A percentile compares a stretch with the other conserved stretches of the same genome.
Evolutionary conservation across 2,797 vertebrate genomes (phyloP).

Genomic region (Pangasius sanitwongsei): DNA sequence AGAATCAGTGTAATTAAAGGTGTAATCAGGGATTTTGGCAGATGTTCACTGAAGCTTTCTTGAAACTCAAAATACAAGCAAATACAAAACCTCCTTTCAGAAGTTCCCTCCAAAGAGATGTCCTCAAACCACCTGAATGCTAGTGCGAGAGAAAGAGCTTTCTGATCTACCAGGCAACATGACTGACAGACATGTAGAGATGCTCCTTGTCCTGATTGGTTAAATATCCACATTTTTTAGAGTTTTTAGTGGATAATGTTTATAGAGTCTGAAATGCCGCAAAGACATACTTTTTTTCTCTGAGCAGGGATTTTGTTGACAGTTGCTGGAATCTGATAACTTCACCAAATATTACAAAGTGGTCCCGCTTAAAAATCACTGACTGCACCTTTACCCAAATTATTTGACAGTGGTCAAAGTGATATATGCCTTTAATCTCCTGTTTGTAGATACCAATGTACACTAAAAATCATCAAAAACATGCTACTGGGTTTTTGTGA

Average conservation of each 20-base stretch:
- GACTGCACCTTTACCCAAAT: background rate
- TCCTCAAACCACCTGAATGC: background rate
- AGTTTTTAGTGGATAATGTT: background rate
- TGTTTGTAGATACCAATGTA: background rate
- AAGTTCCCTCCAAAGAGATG: background rate
- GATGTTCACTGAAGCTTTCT: background rate
- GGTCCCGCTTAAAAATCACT: background rate
- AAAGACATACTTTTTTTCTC: background rate
- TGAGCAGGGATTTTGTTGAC: background rate
- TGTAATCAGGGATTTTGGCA: background rate
- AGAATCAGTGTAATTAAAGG: background rate
- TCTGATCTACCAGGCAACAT: background rate
- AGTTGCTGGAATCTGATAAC: background rate
- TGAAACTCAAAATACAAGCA: background rate
- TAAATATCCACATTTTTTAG: background rate
- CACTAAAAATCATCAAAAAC: background rate
- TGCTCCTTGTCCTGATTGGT: background rate
- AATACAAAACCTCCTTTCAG: background rate
- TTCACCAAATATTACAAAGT: background rate
- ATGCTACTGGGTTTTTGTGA: background rate
- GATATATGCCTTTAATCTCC: background rate
- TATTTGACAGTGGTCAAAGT: background rate
- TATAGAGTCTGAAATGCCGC: background rate
- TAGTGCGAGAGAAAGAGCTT: background rate
- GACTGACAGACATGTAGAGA: background rate